These are phyloP conservation scores for Turnix velox DNA, from an alignment of 2,113 vertebrate genomes.

Conservation along the genomic window DNA sequence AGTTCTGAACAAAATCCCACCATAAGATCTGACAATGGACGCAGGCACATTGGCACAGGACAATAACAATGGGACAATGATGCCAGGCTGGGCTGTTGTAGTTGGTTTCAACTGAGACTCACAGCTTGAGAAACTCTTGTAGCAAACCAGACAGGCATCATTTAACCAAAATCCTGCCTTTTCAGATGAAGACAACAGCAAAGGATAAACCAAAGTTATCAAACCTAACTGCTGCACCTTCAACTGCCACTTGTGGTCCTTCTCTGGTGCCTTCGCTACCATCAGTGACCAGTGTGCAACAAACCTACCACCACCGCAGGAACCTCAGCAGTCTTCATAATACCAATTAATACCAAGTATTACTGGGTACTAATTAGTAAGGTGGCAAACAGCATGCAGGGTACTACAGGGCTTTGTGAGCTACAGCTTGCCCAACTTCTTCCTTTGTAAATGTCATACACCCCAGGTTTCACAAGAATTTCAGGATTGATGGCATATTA, in stretches of 20 bases:
- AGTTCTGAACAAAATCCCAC: background rate
- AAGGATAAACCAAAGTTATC: background rate
- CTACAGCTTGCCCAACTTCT: background rate
- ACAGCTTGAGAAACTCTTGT: fast-evolving
- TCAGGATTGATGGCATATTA: fast-evolving
- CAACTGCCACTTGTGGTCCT: background rate
- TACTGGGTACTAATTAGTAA: background rate
- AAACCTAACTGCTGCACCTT: background rate
- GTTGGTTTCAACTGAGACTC: background rate
- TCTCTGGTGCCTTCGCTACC: background rate
- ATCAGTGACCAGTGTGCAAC: background rate
- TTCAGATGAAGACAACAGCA: background rate
- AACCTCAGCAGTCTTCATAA: fast-evolving
- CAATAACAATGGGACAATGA: fast-evolving
- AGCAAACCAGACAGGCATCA: background rate
- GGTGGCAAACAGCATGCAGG: background rate
- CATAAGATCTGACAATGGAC: background rate
- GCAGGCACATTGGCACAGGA: background rate
- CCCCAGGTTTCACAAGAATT: fast-evolving
- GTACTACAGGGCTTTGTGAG: background rate
- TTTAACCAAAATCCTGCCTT: background rate
- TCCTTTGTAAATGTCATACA: background rate
- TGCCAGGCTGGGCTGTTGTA: background rate
- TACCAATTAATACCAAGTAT: background rate
- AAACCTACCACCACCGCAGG: fast-evolving